phyloP scores from a whole-genome alignment of 2,113 vertebrate species.

The Verasper variegatus region DNA sequence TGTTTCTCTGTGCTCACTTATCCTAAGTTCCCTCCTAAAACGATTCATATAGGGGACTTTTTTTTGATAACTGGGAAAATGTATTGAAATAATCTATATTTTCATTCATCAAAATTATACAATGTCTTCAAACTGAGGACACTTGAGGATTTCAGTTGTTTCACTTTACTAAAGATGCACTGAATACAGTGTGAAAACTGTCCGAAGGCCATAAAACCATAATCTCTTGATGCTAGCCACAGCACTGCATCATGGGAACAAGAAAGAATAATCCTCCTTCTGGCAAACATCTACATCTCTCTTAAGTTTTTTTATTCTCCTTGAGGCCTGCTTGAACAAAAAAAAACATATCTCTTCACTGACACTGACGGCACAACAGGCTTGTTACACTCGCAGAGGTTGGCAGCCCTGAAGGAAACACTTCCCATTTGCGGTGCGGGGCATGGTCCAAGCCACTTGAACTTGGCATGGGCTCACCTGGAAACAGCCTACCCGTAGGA shows the following conservation, averaged over 20 bases:
- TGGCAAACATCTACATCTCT: slow-evolving; percentile 66
- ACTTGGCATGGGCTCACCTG: slow-evolving; percentile 81
- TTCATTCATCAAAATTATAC: slow-evolving; percentile 10
- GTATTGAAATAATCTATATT: neutral
- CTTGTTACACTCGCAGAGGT: slow-evolving; percentile 58
- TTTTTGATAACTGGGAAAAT: neutral
- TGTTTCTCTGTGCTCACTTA: neutral
- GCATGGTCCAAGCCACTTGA: slow-evolving; percentile 81
- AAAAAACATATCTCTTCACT: slow-evolving; percentile 8
- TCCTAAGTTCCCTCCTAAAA: neutral
- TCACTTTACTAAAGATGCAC: slow-evolving; percentile 17
- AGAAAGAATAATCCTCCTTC: slow-evolving; percentile 62
- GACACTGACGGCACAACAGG: slow-evolving; percentile 50
- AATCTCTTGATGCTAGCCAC: slow-evolving; percentile 54
- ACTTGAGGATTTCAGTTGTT: slow-evolving; percentile 30
- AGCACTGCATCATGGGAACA: slow-evolving; percentile 73
- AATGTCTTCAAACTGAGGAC: neutral
- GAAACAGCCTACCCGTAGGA: slow-evolving; percentile 74
- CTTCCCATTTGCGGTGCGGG: slow-evolving; percentile 75
- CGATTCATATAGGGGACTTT: neutral
- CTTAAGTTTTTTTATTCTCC: slow-evolving; percentile 39
- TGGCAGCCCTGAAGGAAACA: slow-evolving; percentile 73
- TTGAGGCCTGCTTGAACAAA: slow-evolving; percentile 40
- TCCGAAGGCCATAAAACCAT: slow-evolving; percentile 60
- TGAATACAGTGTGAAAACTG: slow-evolving; percentile 24